Evolutionary conservation across 2,113 vertebrate species (phyloP).

Genomic region (Odocoileus virginianus): DNA sequence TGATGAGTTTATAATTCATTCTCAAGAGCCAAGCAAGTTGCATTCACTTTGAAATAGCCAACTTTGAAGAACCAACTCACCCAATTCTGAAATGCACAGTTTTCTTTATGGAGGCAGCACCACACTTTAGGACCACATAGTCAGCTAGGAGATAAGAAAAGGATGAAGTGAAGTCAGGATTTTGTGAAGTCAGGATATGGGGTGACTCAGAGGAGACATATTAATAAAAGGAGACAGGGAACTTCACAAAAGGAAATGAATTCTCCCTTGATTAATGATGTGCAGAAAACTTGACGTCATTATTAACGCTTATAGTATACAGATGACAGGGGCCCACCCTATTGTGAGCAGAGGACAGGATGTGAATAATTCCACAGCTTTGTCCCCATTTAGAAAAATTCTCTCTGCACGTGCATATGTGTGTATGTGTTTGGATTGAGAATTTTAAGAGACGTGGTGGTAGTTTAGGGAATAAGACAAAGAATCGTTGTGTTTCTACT

Average conservation of each 20-base stretch:
- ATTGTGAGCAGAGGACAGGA: not conserved
- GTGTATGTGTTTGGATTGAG: not conserved
- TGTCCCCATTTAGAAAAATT: not conserved
- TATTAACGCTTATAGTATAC: not conserved
- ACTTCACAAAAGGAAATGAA: not conserved
- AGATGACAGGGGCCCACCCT: not conserved
- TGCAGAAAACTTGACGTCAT: not conserved
- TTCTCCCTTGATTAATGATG: not conserved
- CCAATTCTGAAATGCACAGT: not conserved
- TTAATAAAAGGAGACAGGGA: not conserved
- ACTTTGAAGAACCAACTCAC: not conserved
- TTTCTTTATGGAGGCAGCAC: not conserved
- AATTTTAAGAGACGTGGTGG: not conserved
- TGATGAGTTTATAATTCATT: not conserved
- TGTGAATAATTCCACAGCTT: not conserved
- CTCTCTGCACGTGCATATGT: not conserved
- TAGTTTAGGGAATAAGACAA: not conserved
- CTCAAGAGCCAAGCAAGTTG: not conserved
- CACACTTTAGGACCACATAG: not conserved
- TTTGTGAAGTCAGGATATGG: not conserved
- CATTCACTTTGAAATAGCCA: slow-evolving; percentile 8
- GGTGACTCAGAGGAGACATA: not conserved
- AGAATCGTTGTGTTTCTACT: not conserved
- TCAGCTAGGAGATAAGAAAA: not conserved
- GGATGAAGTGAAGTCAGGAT: not conserved